Conservation (phyloP, 2,888 invertebrate species). For the Sisyra terminalis region DNA sequence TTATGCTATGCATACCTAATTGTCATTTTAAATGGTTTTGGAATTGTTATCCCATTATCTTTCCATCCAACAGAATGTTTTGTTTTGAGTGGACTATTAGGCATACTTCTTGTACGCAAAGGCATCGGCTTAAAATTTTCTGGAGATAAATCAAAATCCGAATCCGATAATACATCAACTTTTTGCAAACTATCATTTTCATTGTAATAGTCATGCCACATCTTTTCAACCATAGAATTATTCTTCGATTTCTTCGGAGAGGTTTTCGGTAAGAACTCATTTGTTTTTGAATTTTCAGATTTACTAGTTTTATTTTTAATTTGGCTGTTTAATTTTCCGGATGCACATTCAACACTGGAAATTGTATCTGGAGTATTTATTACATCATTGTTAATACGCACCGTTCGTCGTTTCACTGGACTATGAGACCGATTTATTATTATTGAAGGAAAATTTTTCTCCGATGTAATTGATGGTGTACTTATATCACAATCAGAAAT, state of each 20-base stretch:
- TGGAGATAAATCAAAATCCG: conserved; percentile 19
- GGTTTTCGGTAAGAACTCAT: conserved; percentile 17
- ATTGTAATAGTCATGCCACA: conserved; percentile 18
- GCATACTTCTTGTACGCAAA: conserved; percentile 35
- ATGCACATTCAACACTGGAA: conserved; percentile 3
- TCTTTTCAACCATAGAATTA: conserved; percentile 10
- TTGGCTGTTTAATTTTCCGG: neutral
- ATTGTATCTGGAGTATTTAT: conserved; percentile 4
- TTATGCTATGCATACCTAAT: conserved; percentile 31
- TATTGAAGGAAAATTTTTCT: conserved; percentile 1
- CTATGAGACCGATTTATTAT: conserved; percentile 3
- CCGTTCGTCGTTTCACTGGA: conserved; percentile 24
- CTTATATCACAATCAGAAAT: conserved; percentile 1
- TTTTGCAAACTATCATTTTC: conserved; percentile 5
- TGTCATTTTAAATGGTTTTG: conserved; percentile 54
- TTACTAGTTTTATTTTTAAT: neutral
- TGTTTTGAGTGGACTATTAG: conserved; percentile 34
- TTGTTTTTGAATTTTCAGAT: conserved; percentile 11
- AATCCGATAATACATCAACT: conserved; percentile 21
- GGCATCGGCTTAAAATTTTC: conserved; percentile 20
- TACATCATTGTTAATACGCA: conserved; percentile 24
- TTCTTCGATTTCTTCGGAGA: conserved; percentile 19
- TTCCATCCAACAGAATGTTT: conserved; percentile 22
- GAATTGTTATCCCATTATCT: conserved; percentile 33
- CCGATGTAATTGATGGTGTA: conserved; percentile 1